phyloP scores from a whole-genome alignment of 2,113 vertebrate genomes.

The Chaetops frenatus region DNA sequence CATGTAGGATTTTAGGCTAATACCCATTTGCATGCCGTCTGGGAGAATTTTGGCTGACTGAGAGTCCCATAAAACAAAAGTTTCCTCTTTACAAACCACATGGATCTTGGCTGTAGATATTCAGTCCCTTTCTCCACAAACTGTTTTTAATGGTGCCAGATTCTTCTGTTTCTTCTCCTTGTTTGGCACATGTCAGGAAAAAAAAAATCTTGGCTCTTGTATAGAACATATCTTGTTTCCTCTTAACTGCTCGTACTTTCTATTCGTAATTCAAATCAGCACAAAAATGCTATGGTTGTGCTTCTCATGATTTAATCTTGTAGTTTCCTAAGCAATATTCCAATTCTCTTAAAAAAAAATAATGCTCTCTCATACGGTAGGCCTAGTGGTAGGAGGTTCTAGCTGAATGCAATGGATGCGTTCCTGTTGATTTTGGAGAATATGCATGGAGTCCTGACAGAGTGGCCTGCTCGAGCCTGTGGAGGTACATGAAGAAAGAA shows the following conservation, averaged over 20 bases:
- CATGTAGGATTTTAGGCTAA: conserved; percentile 57
- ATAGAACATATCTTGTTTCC: conserved; percentile 66
- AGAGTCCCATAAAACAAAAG: conserved; percentile 59
- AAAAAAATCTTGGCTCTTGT: conserved; percentile 52
- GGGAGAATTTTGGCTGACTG: conserved; percentile 57
- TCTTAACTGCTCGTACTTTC: conserved; percentile 55
- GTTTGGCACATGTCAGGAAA: conserved; percentile 64
- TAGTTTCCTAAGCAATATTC: conserved; percentile 37
- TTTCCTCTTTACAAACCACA: conserved; percentile 63
- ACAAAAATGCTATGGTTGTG: conserved; percentile 38
- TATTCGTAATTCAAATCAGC: conserved; percentile 61
- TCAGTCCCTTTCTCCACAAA: conserved; percentile 62
- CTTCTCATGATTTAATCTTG: conserved; percentile 33
- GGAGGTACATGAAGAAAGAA: neutral
- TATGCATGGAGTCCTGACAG: neutral
- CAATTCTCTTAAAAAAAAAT: conserved; percentile 4
- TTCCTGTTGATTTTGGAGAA: neutral
- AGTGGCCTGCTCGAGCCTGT: neutral
- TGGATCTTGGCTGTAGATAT: conserved; percentile 64
- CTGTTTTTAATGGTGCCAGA: conserved; percentile 66
- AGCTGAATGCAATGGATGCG: accelerated
- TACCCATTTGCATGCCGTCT: conserved; percentile 61
- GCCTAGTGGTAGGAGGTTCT: neutral
- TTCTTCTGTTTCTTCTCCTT: conserved; percentile 63
- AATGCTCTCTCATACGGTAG: neutral